These are phyloP conservation scores for Melipona quadrifasciata DNA, from an alignment of 1,140 invertebrate species.

Conservation along the genomic window DNA sequence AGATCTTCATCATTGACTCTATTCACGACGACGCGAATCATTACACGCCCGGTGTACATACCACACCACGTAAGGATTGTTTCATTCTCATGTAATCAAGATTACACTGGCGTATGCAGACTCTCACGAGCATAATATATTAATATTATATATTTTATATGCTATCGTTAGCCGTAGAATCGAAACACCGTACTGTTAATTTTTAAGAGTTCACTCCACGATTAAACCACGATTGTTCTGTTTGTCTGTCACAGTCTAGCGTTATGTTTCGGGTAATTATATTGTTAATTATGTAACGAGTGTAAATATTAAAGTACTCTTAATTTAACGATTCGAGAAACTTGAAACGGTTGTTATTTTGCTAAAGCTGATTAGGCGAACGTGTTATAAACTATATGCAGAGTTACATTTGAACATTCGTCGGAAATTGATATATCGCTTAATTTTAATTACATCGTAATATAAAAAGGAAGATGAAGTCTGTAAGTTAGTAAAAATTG, in stretches of 20 bases:
- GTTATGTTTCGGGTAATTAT: slow-evolving; percentile 24
- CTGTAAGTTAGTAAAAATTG: neutral
- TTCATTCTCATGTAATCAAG: slow-evolving; percentile 18
- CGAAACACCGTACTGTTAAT: slow-evolving; percentile 18
- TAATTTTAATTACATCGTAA: neutral
- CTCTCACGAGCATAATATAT: slow-evolving; percentile 29
- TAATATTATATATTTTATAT: slow-evolving; percentile 34
- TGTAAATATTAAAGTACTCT: slow-evolving; percentile 43
- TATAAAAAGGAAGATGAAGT: neutral
- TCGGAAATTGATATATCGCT: neutral
- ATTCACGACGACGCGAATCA: slow-evolving; percentile 1
- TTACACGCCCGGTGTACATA: slow-evolving; percentile 28
- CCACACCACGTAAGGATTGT: slow-evolving; percentile 1
- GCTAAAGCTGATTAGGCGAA: neutral
- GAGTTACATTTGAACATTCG: neutral
- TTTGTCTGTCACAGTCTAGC: slow-evolving; percentile 20
- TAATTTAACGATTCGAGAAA: slow-evolving; percentile 3
- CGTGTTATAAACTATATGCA: neutral
- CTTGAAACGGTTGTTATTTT: slow-evolving; percentile 3
- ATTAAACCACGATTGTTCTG: slow-evolving; percentile 13
- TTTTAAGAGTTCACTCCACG: neutral
- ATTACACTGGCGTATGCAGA: neutral
- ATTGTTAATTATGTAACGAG: slow-evolving; percentile 36
- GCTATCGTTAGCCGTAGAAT: slow-evolving; percentile 11
- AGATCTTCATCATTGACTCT: neutral